Evolutionary conservation across 1,140 invertebrate genomes (phyloP).

Genomic region (Cyclina sinensis): DNA sequence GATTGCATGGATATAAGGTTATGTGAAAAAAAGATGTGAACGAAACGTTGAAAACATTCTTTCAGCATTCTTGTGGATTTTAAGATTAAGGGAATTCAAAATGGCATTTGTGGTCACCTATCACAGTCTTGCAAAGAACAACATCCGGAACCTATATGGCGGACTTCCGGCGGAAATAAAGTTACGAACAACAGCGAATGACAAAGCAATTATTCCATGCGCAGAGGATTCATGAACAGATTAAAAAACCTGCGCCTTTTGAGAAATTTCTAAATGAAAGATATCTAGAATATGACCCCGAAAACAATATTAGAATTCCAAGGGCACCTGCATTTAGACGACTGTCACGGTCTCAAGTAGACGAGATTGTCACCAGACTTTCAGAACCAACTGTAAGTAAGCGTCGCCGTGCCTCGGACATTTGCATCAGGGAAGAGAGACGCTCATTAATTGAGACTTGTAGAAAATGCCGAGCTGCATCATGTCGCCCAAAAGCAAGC

Average conservation of each 20-base stretch:
- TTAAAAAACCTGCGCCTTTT: background rate
- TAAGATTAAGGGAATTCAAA: background rate
- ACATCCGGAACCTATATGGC: slow-evolving; percentile 75
- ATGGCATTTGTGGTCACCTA: slow-evolving; percentile 73
- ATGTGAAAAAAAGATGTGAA: too few species aligned
- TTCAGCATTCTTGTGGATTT: too few species aligned
- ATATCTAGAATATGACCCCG: slow-evolving; percentile 69
- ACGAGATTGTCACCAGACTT: slow-evolving; percentile 66
- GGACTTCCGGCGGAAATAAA: slow-evolving; percentile 66
- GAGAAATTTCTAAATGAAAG: slow-evolving; percentile 53
- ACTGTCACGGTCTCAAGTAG: slow-evolving; percentile 62
- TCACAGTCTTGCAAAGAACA: slow-evolving; percentile 68
- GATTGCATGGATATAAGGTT: too few species aligned
- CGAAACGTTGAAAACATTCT: too few species aligned
- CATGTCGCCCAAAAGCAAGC: background rate
- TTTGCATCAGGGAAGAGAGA: slow-evolving; percentile 18
- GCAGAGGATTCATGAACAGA: slow-evolving; percentile 44
- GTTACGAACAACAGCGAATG: slow-evolving; percentile 37
- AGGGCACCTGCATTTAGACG: slow-evolving; percentile 72
- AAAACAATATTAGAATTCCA: slow-evolving; percentile 72
- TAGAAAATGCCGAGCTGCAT: slow-evolving; percentile 34
- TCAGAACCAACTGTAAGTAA: slow-evolving; percentile 50
- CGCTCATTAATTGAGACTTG: slow-evolving; percentile 30
- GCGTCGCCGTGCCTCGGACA: slow-evolving; percentile 47
- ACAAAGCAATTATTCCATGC: background rate